Evolutionary conservation across 2,888 invertebrate species (phyloP).

Genomic region (Tenthredo livida): DNA sequence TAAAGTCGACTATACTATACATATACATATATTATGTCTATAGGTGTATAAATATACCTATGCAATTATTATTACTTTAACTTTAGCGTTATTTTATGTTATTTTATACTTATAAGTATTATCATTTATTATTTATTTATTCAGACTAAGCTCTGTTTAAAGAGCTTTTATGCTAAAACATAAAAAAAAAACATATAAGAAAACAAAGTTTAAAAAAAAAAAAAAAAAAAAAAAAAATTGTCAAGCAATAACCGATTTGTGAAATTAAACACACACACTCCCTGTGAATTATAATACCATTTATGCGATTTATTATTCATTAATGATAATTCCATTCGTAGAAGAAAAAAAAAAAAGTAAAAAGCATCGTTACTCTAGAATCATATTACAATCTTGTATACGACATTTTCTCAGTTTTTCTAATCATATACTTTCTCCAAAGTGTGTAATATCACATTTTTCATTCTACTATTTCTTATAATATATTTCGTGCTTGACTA

Average conservation of each 20-base stretch:
- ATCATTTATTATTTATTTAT: slow-evolving; percentile 52
- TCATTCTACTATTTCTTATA: not conserved
- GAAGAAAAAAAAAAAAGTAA: not conserved
- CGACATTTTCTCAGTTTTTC: not conserved
- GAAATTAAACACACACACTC: slow-evolving; percentile 63
- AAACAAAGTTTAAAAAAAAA: slow-evolving; percentile 1
- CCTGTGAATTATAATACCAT: slow-evolving; percentile 42
- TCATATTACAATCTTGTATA: slow-evolving; percentile 31
- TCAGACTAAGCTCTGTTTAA: slow-evolving; percentile 45
- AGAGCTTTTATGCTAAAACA: slow-evolving; percentile 9
- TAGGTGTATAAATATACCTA: not conserved
- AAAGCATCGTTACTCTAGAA: not conserved
- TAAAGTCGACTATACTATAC: not conserved
- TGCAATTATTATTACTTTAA: slow-evolving; percentile 31
- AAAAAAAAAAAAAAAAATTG: slow-evolving; percentile 33
- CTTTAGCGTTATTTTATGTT: slow-evolving; percentile 47
- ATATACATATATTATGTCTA: not conserved
- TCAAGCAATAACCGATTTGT: slow-evolving; percentile 67
- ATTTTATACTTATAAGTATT: slow-evolving; percentile 50
- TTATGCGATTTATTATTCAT: slow-evolving; percentile 15
- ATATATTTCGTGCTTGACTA: not conserved
- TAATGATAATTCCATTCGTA: not conserved
- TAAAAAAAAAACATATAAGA: not conserved
- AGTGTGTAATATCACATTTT: not conserved
- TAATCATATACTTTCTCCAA: not conserved